Evolutionary conservation across 2,113 vertebrate genomes (phyloP).

Genomic region (Nycticorax nycticorax): DNA sequence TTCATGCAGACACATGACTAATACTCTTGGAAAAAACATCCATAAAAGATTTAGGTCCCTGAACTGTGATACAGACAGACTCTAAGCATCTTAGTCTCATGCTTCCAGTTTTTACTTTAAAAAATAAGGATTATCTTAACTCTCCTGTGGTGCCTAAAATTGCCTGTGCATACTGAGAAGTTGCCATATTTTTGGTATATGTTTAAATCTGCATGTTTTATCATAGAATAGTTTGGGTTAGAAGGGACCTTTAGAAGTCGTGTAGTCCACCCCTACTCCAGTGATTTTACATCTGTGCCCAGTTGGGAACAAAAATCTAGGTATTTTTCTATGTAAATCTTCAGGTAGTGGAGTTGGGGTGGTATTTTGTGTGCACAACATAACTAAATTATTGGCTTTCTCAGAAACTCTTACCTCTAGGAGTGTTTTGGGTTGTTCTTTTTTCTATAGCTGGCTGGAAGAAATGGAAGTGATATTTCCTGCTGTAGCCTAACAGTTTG

Average conservation of each 20-base stretch:
- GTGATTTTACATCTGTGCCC: background rate
- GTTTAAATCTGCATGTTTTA: background rate
- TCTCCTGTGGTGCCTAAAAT: background rate
- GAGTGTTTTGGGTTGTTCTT: background rate
- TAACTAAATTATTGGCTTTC: background rate
- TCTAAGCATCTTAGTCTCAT: background rate
- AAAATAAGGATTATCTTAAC: background rate
- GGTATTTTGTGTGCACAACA: background rate
- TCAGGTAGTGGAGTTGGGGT: background rate
- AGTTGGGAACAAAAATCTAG: background rate
- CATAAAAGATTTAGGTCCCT: background rate
- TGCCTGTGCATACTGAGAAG: background rate
- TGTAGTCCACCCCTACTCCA: background rate
- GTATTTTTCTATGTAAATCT: background rate
- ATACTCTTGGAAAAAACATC: background rate
- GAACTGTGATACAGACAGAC: background rate
- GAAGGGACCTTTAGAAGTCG: background rate
- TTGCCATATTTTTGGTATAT: background rate
- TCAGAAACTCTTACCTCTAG: background rate
- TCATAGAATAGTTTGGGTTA: background rate
- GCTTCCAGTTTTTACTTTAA: background rate
- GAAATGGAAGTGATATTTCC: background rate
- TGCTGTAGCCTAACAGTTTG: background rate
- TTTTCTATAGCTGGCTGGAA: accelerated
- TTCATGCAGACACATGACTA: background rate